phyloP scores from a whole-genome alignment of 2,888 invertebrate species.

The Melieria crassipennis region DNA sequence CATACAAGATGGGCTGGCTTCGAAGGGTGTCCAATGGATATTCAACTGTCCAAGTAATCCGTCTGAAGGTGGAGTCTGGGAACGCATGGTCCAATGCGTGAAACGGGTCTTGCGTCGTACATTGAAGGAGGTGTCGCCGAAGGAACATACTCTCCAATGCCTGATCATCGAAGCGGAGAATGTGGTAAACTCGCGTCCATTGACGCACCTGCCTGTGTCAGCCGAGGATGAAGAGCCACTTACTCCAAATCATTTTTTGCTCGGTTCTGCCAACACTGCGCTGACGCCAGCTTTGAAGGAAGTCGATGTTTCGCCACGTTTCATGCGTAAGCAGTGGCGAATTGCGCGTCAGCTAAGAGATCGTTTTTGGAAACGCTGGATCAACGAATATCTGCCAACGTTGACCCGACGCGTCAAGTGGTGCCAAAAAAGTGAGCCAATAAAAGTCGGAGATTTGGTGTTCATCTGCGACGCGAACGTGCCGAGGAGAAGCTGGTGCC shows the following conservation, averaged over 20 bases:
- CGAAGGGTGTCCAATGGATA: slow-evolving; percentile 16
- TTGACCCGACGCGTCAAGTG: slow-evolving; percentile 27
- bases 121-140: slow-evolving; percentile 34
- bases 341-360: too few relatives aligned
- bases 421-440: slow-evolving; percentile 32
- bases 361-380: too few relatives aligned
- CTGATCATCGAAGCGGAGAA: slow-evolving; percentile 37
- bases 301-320: too few relatives aligned
- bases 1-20: slow-evolving; percentile 8
- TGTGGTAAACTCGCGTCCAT: slow-evolving; percentile 17
- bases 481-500: slow-evolving; percentile 35
- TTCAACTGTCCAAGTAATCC: slow-evolving; percentile 35
- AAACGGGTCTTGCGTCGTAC: slow-evolving; percentile 36
- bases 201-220: slow-evolving; percentile 36
- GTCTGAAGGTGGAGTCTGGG: slow-evolving; percentile 37
- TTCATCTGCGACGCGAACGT: slow-evolving; percentile 36
- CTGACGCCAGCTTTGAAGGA: too few relatives aligned
- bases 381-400: too few relatives aligned
- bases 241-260: slow-evolving; percentile 39
- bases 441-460: slow-evolving; percentile 34
- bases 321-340: too few relatives aligned
- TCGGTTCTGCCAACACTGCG: too few relatives aligned
- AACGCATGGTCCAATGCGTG: slow-evolving; percentile 40
- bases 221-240: slow-evolving; percentile 37
- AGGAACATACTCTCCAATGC: slow-evolving; percentile 38